Conservation (phyloP, 2,797 vertebrate species). For the Smutsia gigantea region DNA sequence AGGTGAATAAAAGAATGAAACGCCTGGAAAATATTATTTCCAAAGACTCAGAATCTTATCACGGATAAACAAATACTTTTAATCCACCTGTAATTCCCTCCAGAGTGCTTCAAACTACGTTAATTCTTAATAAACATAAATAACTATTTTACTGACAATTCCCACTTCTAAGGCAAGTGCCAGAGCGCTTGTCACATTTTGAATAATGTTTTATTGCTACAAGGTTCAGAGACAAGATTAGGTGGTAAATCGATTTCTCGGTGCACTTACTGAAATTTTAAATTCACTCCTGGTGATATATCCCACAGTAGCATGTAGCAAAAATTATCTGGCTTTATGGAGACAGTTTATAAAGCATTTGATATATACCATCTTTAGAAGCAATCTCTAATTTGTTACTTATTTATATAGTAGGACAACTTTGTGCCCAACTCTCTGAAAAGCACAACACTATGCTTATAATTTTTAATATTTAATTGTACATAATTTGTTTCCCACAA, state of each 20-base stretch:
- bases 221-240: constrained; percentile 3
- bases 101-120: neutral
- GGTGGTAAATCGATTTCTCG: constrained; percentile 12
- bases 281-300: constrained; percentile 16
- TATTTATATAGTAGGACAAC: neutral
- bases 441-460: neutral
- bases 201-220: constrained; percentile 42
- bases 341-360: neutral
- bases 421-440: neutral
- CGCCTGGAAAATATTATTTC: neutral
- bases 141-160: constrained; percentile 36
- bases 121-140: constrained; percentile 50
- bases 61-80: neutral
- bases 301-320: neutral
- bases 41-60: neutral
- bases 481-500: neutral
- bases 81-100: neutral
- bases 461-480: neutral
- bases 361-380: neutral
- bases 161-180: neutral
- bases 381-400: neutral
- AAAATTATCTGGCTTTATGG: constrained; percentile 9
- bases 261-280: constrained; percentile 42
- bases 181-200: neutral
- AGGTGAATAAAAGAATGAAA: neutral